phyloP scores from a whole-genome alignment of 1,140 invertebrate species.

The Frieseomelitta varia region DNA sequence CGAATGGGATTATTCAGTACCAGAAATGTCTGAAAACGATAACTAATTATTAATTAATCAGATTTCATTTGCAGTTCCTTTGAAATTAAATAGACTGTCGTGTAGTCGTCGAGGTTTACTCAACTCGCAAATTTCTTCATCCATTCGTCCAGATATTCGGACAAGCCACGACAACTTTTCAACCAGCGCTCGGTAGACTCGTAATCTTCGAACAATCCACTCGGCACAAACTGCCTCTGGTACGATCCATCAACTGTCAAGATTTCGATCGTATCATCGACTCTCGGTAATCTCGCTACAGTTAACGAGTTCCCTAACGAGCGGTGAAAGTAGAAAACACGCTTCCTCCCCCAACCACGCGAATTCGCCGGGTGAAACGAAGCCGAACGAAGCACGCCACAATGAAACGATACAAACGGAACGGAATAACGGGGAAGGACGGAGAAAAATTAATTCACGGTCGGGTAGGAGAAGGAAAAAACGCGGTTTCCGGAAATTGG shows the following conservation, averaged over 20 bases:
- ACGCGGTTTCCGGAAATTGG: not conserved
- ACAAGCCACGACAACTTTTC: too few relatives aligned
- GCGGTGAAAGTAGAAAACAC: not conserved
- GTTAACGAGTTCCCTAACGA: not conserved
- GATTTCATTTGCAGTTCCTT: too few relatives aligned
- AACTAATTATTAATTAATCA: too few relatives aligned
- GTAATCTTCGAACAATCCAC: not conserved
- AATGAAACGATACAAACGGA: not conserved
- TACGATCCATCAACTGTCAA: not conserved
- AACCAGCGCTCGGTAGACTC: too few relatives aligned
- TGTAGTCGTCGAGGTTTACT: too few relatives aligned
- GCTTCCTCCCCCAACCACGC: not conserved
- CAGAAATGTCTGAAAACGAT: too few relatives aligned
- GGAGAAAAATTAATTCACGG: constrained; percentile 14
- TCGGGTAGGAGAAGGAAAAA: too few relatives aligned
- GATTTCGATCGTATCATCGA: not conserved
- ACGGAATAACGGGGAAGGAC: not conserved
- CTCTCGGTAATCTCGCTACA: not conserved
- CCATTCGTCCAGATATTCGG: too few relatives aligned
- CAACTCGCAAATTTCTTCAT: too few relatives aligned
- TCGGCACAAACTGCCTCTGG: too few relatives aligned
- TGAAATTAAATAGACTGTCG: too few relatives aligned
- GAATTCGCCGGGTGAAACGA: not conserved
- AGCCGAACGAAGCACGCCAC: not conserved
- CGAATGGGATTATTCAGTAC: too few relatives aligned